Percentiles rank a stretch among this genome's conserved stretches.
phyloP scores from a whole-genome alignment of 2,888 invertebrate species.

The Dicycla oo region DNA sequence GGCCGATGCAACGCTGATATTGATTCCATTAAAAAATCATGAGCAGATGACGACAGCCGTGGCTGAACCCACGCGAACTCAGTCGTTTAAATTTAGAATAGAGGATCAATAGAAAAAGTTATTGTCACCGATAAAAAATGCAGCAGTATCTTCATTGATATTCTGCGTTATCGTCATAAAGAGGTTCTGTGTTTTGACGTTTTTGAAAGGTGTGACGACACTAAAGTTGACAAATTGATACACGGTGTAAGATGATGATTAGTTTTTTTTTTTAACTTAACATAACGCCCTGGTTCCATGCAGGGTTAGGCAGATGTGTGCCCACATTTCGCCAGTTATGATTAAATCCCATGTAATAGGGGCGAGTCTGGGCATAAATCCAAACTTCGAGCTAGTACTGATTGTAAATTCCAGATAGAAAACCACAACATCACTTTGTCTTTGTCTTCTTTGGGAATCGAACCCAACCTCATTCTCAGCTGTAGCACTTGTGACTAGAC shows the following conservation, averaged over 20 bases:
- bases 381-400: too few species aligned
- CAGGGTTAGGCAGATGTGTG: background rate
- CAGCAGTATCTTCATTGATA: slow-evolving; percentile 33
- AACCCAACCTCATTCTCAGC: too few species aligned
- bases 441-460: too few species aligned
- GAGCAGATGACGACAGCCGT: slow-evolving; percentile 25
- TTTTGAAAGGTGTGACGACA: background rate
- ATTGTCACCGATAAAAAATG: slow-evolving; percentile 28
- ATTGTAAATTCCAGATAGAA: too few species aligned
- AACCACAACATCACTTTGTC: too few species aligned
- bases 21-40: slow-evolving; percentile 55
- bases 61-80: slow-evolving; percentile 30
- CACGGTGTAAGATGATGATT: too few species aligned
- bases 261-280: background rate
- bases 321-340: too few species aligned
- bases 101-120: slow-evolving; percentile 39
- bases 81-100: slow-evolving; percentile 45
- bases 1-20: slow-evolving; percentile 42
- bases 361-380: too few species aligned
- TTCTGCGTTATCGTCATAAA: background rate
- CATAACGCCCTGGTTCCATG: background rate
- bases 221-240: too few species aligned
- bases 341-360: too few species aligned
- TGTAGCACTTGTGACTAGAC: too few species aligned
- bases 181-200: background rate